Percentiles rank a stretch among this genome's conserved stretches.
Evolutionary conservation across 2,888 invertebrate genomes (phyloP).

Genomic region (Trachelus stipa): DNA sequence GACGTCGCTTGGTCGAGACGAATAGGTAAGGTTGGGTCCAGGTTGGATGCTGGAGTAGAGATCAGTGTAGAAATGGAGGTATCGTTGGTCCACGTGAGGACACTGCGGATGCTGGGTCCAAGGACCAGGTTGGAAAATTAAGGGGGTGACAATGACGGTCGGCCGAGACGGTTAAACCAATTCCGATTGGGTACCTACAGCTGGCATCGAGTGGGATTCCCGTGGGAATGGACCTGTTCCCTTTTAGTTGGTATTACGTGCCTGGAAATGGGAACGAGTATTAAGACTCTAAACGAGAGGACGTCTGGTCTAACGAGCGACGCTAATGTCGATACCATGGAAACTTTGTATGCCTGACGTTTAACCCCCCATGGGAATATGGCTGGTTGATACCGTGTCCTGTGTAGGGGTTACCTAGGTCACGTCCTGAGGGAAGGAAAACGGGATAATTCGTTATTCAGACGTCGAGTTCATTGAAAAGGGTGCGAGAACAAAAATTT

Average conservation of each 20-base stretch:
- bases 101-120: neutral
- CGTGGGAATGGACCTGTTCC: conserved; percentile 4
- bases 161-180: neutral
- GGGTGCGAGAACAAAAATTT: neutral
- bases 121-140: neutral
- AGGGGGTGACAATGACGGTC: neutral
- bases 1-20: neutral
- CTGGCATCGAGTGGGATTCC: neutral
- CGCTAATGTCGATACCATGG: conserved; percentile 4
- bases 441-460: neutral
- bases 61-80: neutral
- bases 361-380: neutral
- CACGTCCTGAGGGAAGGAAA: neutral
- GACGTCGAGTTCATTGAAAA: neutral
- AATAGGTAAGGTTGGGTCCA: neutral
- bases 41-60: neutral
- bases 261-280: conserved; percentile 8
- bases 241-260: conserved; percentile 6
- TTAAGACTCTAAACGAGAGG: conserved; percentile 10
- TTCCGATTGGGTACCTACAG: conserved; percentile 6
- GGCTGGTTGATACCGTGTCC: neutral
- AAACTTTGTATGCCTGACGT: conserved; percentile 7
- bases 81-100: neutral
- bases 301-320: conserved; percentile 6
- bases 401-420: neutral